Percentiles rank a stretch among this genome's conserved stretches.
These are phyloP conservation scores for Hyla sarda DNA, from an alignment of 2,113 vertebrate genomes.

Conservation along the genomic window DNA sequence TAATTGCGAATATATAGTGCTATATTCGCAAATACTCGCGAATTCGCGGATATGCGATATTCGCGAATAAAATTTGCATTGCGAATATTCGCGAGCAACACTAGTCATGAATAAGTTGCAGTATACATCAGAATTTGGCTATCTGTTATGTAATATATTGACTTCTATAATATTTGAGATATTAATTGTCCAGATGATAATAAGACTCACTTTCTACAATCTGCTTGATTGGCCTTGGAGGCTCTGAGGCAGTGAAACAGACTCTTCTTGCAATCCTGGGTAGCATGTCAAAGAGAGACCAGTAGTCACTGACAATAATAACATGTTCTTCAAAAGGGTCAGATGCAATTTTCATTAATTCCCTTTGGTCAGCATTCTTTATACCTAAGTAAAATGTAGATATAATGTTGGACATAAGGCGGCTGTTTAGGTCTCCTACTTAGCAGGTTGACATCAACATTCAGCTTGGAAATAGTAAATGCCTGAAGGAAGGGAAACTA, in stretches of 20 bases:
- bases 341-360: constrained; percentile 78
- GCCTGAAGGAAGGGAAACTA: no score
- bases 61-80: no score
- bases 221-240: constrained; percentile 74
- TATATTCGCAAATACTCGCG: no score
- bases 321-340: constrained; percentile 80
- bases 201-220: constrained; percentile 62
- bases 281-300: constrained; percentile 71
- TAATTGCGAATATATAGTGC: no score
- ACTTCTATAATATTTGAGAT: background rate
- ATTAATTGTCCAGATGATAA: background rate
- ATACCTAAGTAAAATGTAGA: constrained; percentile 70
- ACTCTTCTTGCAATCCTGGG: constrained; percentile 81
- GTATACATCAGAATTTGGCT: no score
- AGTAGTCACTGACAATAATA: constrained; percentile 72
- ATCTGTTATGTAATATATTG: no score
- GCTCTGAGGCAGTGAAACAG: constrained; percentile 83
- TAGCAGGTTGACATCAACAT: background rate
- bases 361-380: constrained; percentile 71
- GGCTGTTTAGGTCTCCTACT: background rate
- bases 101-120: no score
- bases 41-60: no score
- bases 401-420: background rate
- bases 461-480: background rate
- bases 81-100: no score